A percentile compares a stretch with the other conserved stretches of the same genome.
These are phyloP conservation scores for Misgurnus mizolepis DNA, from an alignment of 2,113 vertebrate species.

Conservation along the genomic window DNA sequence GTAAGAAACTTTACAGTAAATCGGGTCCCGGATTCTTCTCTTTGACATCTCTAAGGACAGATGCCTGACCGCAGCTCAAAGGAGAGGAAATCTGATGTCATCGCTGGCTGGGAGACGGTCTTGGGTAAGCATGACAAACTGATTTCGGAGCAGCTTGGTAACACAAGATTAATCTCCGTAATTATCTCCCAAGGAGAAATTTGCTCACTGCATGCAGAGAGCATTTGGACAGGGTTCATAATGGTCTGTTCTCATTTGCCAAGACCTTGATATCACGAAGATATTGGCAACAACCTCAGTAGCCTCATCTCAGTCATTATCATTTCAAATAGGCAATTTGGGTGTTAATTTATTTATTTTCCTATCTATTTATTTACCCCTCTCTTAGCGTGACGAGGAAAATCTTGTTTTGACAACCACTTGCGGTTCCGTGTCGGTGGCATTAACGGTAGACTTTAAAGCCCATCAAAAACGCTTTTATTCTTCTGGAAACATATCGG, in stretches of 20 bases:
- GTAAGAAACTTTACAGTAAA: constrained; percentile 17
- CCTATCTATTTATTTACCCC: constrained; percentile 6
- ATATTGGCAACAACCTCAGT: constrained; percentile 35
- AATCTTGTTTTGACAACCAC: constrained; percentile 31
- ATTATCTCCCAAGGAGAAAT: constrained; percentile 65
- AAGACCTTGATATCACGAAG: constrained; percentile 44
- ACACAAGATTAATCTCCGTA: constrained; percentile 73
- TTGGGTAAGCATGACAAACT: constrained; percentile 73
- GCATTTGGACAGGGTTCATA: constrained; percentile 54
- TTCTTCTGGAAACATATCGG: constrained; percentile 1
- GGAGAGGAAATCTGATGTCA: constrained; percentile 53
- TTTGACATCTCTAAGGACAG: constrained; percentile 54
- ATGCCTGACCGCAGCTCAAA: constrained; percentile 42
- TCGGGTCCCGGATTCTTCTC: constrained; percentile 21
- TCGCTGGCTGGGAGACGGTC: constrained; percentile 59
- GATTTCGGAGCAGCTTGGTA: constrained; percentile 67
- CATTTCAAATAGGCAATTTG: constrained; percentile 42
- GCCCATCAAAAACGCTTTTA: constrained; percentile 18
- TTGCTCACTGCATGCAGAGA: constrained; percentile 44
- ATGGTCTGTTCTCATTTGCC: constrained; percentile 41
- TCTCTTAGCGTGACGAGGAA: background rate
- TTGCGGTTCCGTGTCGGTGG: constrained; percentile 5
- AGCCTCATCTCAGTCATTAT: constrained; percentile 36
- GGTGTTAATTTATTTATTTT: constrained; percentile 33
- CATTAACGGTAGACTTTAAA: background rate